Evolutionary conservation across 1,140 invertebrate genomes (phyloP).

Genomic region (Pseudoatta argentina): DNA sequence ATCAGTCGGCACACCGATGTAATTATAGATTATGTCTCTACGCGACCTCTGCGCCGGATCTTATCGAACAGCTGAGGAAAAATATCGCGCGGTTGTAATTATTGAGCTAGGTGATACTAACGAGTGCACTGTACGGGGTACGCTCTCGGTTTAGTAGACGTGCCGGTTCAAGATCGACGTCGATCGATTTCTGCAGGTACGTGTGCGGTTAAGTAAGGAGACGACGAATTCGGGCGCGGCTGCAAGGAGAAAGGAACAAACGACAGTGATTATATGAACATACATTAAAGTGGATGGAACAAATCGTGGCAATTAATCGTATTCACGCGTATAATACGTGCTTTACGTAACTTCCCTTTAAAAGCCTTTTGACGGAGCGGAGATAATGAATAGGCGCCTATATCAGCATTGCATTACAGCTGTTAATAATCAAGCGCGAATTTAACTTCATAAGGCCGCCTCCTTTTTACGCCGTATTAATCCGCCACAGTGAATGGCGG

Average conservation of each 20-base stretch:
- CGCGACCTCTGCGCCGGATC: slow-evolving; percentile 79
- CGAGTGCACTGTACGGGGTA: slow-evolving; percentile 16
- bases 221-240: slow-evolving; percentile 67
- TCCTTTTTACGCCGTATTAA: slow-evolving; percentile 32
- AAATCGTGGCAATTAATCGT: slow-evolving; percentile 71
- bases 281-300: slow-evolving; percentile 66
- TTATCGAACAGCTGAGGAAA: slow-evolving; percentile 79
- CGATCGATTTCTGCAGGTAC: slow-evolving; percentile 62
- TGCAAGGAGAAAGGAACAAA: slow-evolving; percentile 67
- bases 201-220: slow-evolving; percentile 34
- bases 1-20: slow-evolving; percentile 78
- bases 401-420: slow-evolving; percentile 42
- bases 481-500: slow-evolving; percentile 1
- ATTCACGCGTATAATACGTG: slow-evolving; percentile 24
- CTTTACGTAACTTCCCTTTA: slow-evolving; percentile 45
- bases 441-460: slow-evolving; percentile 40
- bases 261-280: slow-evolving; percentile 64
- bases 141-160: slow-evolving; percentile 37
- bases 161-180: slow-evolving; percentile 62
- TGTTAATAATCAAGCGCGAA: slow-evolving; percentile 63
- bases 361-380: slow-evolving; percentile 24
- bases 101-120: slow-evolving; percentile 70
- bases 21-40: slow-evolving; percentile 85
- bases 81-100: slow-evolving; percentile 79
- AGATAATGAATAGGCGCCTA: slow-evolving; percentile 55